phyloP scores from a whole-genome alignment of 92 coral and sea anemone genomes.

The Porites evermanni region DNA sequence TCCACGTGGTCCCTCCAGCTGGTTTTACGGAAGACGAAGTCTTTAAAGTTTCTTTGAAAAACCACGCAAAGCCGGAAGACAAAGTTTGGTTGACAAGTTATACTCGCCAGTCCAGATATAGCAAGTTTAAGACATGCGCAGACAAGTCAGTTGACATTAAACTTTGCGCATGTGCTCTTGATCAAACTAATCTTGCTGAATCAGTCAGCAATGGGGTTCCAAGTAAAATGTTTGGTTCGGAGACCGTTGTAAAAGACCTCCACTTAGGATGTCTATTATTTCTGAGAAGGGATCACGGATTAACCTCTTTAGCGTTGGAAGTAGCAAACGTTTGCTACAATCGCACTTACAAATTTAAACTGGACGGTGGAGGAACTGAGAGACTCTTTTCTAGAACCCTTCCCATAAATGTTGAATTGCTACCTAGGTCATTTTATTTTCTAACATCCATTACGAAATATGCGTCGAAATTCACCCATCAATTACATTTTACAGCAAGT shows the following conservation, averaged over 20 bases:
- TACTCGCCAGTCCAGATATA: constrained; percentile 54
- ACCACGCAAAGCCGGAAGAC: constrained; percentile 8
- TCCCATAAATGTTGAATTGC: constrained; percentile 1
- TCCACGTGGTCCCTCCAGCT: constrained; percentile 54
- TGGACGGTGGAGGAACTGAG: background rate
- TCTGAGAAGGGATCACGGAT: constrained; percentile 6
- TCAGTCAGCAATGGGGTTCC: background rate
- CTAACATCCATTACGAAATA: constrained; percentile 5
- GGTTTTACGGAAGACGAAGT: constrained; percentile 36
- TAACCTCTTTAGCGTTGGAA: constrained; percentile 12
- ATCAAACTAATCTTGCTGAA: background rate
- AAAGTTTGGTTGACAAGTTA: constrained; percentile 23
- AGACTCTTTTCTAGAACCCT: constrained; percentile 10
- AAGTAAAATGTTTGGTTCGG: constrained; percentile 16
- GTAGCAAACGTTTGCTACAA: constrained; percentile 12
- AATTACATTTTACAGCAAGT: background rate
- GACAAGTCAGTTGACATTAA: constrained; percentile 76
- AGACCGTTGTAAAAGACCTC: constrained; percentile 15
- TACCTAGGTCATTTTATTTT: constrained; percentile 19
- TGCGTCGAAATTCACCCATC: background rate
- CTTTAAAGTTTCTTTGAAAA: constrained; percentile 36
- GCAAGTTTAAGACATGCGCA: constrained; percentile 83
- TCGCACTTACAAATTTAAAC: constrained; percentile 11
- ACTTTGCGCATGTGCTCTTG: constrained; percentile 83
- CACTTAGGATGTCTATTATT: constrained; percentile 15